These are phyloP conservation scores for Gryllus bimaculatus DNA, from an alignment of 1,140 invertebrate species.

Conservation along the genomic window DNA sequence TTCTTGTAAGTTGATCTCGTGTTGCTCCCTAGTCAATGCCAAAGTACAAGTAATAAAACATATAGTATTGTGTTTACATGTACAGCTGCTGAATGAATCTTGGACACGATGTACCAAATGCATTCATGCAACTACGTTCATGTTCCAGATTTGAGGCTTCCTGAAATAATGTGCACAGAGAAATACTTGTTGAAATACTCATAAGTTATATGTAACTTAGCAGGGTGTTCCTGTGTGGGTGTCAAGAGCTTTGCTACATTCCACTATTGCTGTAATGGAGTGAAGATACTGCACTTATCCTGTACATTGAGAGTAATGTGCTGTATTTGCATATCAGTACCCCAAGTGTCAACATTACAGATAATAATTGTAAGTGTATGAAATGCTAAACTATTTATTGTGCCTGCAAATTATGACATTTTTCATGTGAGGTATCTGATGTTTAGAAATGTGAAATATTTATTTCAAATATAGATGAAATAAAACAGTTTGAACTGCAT, in stretches of 20 bases:
- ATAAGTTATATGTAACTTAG: background rate
- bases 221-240: background rate
- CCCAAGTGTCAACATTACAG: background rate
- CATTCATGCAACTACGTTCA: background rate
- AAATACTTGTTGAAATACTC: slow-evolving; percentile 2
- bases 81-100: background rate
- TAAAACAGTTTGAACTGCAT: background rate
- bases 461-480: background rate
- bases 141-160: background rate
- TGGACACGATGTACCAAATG: background rate
- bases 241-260: background rate
- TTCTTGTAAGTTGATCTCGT: slow-evolving; percentile 1
- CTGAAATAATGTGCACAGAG: background rate
- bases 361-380: background rate
- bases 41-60: slow-evolving; percentile 1
- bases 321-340: background rate
- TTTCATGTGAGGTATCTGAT: slow-evolving; percentile 4
- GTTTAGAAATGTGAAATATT: background rate
- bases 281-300: slow-evolving; percentile 1
- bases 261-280: background rate
- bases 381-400: background rate
- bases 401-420: slow-evolving; percentile 1
- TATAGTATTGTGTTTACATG: background rate
- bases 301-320: background rate
- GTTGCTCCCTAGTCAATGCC: background rate